Evolutionary conservation across 1,140 invertebrate genomes (phyloP).

Genomic region (Drosophila biarmipes): DNA sequence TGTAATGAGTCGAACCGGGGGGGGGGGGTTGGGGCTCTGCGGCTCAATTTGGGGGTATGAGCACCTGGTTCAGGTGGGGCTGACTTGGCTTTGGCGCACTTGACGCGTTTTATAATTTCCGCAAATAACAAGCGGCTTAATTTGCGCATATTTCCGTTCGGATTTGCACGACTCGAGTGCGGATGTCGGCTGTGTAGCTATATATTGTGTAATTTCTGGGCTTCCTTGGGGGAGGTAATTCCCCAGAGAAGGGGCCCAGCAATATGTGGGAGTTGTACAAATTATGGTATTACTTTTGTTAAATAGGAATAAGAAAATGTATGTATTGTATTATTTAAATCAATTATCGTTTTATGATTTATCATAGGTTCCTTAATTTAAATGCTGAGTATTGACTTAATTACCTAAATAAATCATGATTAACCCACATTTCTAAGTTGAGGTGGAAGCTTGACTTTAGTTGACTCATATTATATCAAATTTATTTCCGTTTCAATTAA

Average conservation of each 20-base stretch:
- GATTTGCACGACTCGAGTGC: constrained; percentile 78
- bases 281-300: too few species aligned
- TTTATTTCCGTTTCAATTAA: too few species aligned
- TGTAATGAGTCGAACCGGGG: constrained; percentile 37
- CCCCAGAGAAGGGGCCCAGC: not conserved
- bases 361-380: too few species aligned
- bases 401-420: too few species aligned
- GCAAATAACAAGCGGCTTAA: constrained; percentile 81
- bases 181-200: constrained; percentile 12
- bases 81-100: constrained; percentile 70
- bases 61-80: constrained; percentile 24
- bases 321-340: too few species aligned
- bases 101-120: constrained; percentile 82
- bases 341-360: too few species aligned
- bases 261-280: not conserved
- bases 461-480: too few species aligned
- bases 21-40: not conserved
- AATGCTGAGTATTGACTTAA: too few species aligned
- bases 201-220: not conserved
- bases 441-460: too few species aligned
- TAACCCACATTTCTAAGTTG: too few species aligned
- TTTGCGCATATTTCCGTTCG: constrained; percentile 82
- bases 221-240: not conserved
- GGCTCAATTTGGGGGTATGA: not conserved
- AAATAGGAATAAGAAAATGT: too few species aligned